Conservation (phyloP, 2,113 vertebrate species). For the Alosa alosa region DNA sequence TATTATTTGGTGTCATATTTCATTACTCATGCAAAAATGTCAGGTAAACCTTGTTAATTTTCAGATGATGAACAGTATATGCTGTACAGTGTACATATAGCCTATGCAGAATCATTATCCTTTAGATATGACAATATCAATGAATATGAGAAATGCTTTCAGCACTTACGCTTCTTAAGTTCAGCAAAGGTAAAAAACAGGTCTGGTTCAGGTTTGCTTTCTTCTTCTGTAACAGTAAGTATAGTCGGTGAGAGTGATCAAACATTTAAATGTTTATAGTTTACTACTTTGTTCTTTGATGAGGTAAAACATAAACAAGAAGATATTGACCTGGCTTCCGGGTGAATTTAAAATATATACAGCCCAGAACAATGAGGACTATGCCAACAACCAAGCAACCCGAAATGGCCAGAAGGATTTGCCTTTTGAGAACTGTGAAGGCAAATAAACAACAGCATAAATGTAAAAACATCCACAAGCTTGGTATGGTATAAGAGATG, state of each 20-base stretch:
- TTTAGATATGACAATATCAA: too few species aligned
- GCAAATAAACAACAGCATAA: neutral
- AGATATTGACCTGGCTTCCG: constrained; percentile 60
- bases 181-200: constrained; percentile 62
- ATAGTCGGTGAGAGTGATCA: neutral
- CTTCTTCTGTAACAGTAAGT: neutral
- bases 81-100: too few species aligned
- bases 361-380: constrained; percentile 49
- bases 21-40: too few species aligned
- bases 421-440: constrained; percentile 64
- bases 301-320: neutral
- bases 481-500: neutral
- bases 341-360: constrained; percentile 48
- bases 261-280: neutral
- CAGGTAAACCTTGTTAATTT: too few species aligned
- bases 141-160: neutral
- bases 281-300: too few species aligned
- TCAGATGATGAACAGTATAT: too few species aligned
- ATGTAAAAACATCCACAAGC: neutral
- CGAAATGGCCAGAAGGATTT: constrained; percentile 67
- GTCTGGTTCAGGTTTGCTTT: constrained; percentile 41
- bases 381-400: constrained; percentile 64
- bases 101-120: too few species aligned
- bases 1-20: too few species aligned
- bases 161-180: constrained; percentile 41